Conservation (phyloP, 1,140 invertebrate genomes). For the Venturia canescens region DNA sequence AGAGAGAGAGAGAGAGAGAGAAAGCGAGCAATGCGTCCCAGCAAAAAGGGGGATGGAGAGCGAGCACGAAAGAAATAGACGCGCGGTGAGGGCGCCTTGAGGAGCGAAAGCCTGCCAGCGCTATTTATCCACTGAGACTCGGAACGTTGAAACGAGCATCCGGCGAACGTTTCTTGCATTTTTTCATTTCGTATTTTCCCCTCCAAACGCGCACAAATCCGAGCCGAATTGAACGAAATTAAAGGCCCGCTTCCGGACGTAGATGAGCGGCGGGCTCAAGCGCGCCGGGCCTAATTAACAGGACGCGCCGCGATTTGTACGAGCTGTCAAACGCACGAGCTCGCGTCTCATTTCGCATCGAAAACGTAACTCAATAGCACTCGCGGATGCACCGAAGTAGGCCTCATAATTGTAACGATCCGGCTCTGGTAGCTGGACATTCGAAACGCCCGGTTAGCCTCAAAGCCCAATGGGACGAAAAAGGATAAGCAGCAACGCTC, state of each 20-base stretch:
- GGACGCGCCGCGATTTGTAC: background rate
- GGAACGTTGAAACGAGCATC: constrained; percentile 23
- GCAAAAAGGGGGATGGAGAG: constrained; percentile 10
- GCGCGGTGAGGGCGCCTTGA: background rate
- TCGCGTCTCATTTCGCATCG: background rate
- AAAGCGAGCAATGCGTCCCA: constrained; percentile 52
- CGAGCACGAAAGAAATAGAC: background rate
- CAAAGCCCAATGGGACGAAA: constrained; percentile 13
- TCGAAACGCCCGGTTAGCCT: constrained; percentile 28
- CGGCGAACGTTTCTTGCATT: background rate
- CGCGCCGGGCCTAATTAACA: constrained; percentile 17
- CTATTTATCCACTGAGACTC: background rate
- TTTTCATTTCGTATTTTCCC: background rate
- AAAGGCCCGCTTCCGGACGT: background rate
- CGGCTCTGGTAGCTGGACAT: constrained; percentile 14
- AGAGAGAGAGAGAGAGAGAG: constrained; percentile 47
- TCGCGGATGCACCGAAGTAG: background rate
- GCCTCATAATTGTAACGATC: constrained; percentile 31
- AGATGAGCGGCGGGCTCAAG: background rate
- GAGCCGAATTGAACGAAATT: background rate
- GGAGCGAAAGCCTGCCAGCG: background rate
- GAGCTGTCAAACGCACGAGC: background rate
- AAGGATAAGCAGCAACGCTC: constrained; percentile 29
- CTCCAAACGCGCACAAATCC: background rate
- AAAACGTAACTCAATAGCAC: background rate